Percentiles rank a stretch among this genome's conserved stretches.
phyloP scores from a whole-genome alignment of 1,140 invertebrate species.

The Eriosoma lanigerum region DNA sequence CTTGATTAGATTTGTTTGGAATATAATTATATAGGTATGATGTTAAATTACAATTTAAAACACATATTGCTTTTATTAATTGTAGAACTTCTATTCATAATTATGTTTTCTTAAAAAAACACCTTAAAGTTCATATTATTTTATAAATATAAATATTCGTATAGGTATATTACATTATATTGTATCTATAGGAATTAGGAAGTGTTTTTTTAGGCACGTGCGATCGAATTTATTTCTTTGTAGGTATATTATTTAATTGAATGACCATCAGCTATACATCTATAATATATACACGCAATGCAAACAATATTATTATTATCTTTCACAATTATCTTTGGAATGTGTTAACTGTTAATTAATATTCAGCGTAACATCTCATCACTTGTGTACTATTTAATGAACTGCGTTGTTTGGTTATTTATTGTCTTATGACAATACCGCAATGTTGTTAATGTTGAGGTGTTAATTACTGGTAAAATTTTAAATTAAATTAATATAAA shows the following conservation, averaged over 20 bases:
- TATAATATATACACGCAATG: not conserved
- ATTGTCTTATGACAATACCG: slow-evolving; percentile 20
- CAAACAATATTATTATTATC: slow-evolving; percentile 8
- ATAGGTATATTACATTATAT: too few species aligned
- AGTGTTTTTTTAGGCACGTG: not conserved
- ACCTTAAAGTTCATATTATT: too few species aligned
- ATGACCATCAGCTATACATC: slow-evolving; percentile 5
- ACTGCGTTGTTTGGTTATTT: slow-evolving; percentile 19
- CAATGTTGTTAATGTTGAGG: slow-evolving; percentile 20
- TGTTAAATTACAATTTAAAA: too few species aligned
- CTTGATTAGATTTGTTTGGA: too few species aligned
- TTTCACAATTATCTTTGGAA: slow-evolving; percentile 36
- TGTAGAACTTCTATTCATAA: too few species aligned
- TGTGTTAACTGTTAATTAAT: slow-evolving; percentile 20
- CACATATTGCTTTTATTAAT: too few species aligned
- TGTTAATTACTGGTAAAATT: not conserved
- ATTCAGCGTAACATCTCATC: slow-evolving; percentile 18
- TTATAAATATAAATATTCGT: too few species aligned
- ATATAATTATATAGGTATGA: too few species aligned
- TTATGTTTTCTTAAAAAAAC: too few species aligned
- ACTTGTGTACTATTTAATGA: slow-evolving; percentile 32
- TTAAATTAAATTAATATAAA: too few species aligned
- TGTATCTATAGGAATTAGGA: not conserved
- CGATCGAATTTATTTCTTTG: not conserved
- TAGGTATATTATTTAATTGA: not conserved